These are phyloP conservation scores for Thinocorus orbignyianus DNA, from an alignment of 2,113 vertebrate genomes.

Conservation along the genomic window DNA sequence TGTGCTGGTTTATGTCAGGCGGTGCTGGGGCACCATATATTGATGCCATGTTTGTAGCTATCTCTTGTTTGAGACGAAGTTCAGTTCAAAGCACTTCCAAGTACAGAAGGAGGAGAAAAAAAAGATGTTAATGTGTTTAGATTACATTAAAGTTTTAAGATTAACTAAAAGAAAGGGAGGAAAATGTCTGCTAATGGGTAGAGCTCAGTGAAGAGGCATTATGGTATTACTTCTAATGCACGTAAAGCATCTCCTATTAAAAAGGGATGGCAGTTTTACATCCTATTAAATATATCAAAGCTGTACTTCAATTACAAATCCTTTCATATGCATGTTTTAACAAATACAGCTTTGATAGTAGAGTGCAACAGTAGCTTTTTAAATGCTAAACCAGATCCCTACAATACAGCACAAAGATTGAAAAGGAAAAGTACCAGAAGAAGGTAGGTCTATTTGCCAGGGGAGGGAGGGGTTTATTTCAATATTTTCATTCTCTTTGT, in stretches of 20 bases:
- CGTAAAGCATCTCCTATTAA: conserved; percentile 77
- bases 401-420: neutral
- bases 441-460: neutral
- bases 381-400: conserved; percentile 57
- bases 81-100: conserved; percentile 51
- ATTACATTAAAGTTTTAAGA: conserved; percentile 77
- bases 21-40: neutral
- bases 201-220: conserved; percentile 70
- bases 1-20: neutral
- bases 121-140: conserved; percentile 72
- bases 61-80: conserved; percentile 40
- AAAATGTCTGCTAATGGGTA: conserved; percentile 66
- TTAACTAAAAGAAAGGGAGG: conserved; percentile 71
- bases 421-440: neutral
- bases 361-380: conserved; percentile 66
- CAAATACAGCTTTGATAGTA: conserved; percentile 77
- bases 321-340: conserved; percentile 78
- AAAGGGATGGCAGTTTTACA: conserved; percentile 75
- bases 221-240: conserved; percentile 78
- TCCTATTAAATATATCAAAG: conserved; percentile 81
- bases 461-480: neutral
- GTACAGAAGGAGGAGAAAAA: conserved; percentile 13
- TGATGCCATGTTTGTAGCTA: neutral
- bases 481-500: conserved; percentile 1
- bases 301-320: conserved; percentile 76